These are phyloP conservation scores for Hippocampus mohnikei DNA, from an alignment of 2,113 vertebrate species.

Conservation along the genomic window DNA sequence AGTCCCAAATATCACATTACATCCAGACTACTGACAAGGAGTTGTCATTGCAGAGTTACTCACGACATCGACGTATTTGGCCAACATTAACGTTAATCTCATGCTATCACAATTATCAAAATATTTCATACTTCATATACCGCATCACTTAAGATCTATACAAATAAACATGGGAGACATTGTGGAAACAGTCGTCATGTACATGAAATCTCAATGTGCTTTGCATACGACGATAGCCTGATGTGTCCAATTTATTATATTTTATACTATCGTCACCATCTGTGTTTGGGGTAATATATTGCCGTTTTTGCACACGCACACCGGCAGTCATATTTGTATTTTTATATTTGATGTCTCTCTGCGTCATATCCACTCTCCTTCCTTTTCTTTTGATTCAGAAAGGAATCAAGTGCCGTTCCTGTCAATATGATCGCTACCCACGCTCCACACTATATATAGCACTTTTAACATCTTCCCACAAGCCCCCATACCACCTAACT, in stretches of 20 bases:
- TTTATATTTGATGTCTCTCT: conserved; percentile 8
- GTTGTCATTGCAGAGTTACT: background rate
- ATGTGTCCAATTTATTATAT: too few relatives aligned
- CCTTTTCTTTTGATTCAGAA: conserved; percentile 45
- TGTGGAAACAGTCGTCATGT: background rate
- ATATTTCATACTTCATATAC: background rate
- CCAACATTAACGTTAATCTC: background rate
- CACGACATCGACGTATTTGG: background rate
- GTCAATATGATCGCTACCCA: conserved; percentile 64
- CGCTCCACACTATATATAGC: conserved; percentile 65
- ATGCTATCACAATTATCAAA: background rate
- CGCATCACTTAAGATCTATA: background rate
- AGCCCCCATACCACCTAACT: conserved; percentile 18
- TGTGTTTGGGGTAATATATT: conserved; percentile 6
- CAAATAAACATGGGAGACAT: background rate
- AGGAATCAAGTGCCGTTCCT: conserved; percentile 55
- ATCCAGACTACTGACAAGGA: too few relatives aligned
- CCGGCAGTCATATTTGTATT: conserved; percentile 18
- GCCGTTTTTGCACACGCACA: background rate
- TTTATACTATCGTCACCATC: too few relatives aligned
- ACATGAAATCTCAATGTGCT: background rate
- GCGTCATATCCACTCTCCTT: conserved; percentile 41
- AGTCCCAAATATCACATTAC: too few relatives aligned
- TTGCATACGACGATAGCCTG: too few relatives aligned
- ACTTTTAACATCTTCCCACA: conserved; percentile 57